Evolutionary conservation across 2,113 vertebrate genomes (phyloP), one percentile per base, ranked within the genome.

Genomic region (Platanista minor): DNA sequence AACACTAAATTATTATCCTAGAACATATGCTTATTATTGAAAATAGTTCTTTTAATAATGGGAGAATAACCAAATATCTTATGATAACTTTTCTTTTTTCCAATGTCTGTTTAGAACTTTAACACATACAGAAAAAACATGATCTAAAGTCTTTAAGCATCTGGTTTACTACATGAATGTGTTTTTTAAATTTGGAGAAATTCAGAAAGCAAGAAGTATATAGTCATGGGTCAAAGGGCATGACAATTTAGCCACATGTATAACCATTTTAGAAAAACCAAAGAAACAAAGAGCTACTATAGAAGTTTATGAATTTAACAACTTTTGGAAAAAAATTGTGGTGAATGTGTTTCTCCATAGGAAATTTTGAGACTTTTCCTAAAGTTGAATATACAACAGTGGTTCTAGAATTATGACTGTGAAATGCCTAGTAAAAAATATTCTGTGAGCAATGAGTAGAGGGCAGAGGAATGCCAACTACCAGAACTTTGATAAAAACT

Each of bases 31-130:
- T 91, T 83, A 66, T 67, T 96, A 61, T 54, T 80, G 33, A 96
- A 89, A 88, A 67, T 67, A 78, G 49, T 36, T 33, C 25, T 95
- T 92, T 91, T 81, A 85, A 81, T 95, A 75, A 90, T 52, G 27
- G 36, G 14, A 74, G 52, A 49, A 62, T 72, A 81, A 67, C 29
- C 71, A 67, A 92, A 54, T 86, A 81, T 81, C 49, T 25, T 93
- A 6, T 83, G 52, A 29, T 91, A 75, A 21, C 1, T 91, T 91
- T 87, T 33, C 9, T 89, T 14, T 77, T 82, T 93, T 87, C 14
- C 71, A 31, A 29, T 84, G 15, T 90, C 39, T 96, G 0, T 93
- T 59, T 86, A 82, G 72, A 95, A 90, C 18, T 93, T 88, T 67
- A 94, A 78, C 25, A 86, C 46, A 43, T 31, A 61, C 2, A 94